Base-by-base conservation (phyloP, 2,888 invertebrate species). In the Belgica antarctica region DNA sequence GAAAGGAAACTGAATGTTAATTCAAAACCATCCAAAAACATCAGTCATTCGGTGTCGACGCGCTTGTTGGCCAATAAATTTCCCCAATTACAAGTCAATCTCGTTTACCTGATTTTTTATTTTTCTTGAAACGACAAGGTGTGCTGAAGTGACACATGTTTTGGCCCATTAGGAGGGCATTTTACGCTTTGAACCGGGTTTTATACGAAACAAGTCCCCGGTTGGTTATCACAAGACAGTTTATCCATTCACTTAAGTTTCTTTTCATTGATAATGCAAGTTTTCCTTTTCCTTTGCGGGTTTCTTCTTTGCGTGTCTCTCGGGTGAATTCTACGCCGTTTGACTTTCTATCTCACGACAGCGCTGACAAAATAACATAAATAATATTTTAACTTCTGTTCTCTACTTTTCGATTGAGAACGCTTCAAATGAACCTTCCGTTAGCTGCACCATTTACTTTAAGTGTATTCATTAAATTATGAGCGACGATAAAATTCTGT, bases 91-190 rank as follows among this genome's bases (percentile, higher is more conserved):
- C 24, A 28, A 28, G 5, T 52, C 52, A 52, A 12, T 52, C 41
- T 7, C 41, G 4, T 3, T 8, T 62, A 65, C 57, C 70, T 62
- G 62, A 61, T 77, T 83, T 84, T 85, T 79, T 86, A 84, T 87
- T 87, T 83, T 88, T 88, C 84, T 88, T 88, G 82, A 88, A 87
- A 79, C 87, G 87, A 82, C 87, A 86, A 81, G 83, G 27, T 84
- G 87, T 87, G 82, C 88, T 87, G 81, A 88, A 85, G 84, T 87
- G 88, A 83, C 89, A 89, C 88, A 89, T 89, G 81, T 88, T 88
- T 83, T 88, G 88, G 86, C 89, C 89, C 89, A 89, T 89, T 82
- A 84, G 84, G 24, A 70, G 70, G 47, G 68, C 68, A 68, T 68
- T 68, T 57, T 68, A 68, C 15, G 31, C 46, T 57, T 68, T 68